Evolutionary conservation across 2,888 invertebrate species (phyloP).

Genomic region (Metopia argyrocephala): DNA sequence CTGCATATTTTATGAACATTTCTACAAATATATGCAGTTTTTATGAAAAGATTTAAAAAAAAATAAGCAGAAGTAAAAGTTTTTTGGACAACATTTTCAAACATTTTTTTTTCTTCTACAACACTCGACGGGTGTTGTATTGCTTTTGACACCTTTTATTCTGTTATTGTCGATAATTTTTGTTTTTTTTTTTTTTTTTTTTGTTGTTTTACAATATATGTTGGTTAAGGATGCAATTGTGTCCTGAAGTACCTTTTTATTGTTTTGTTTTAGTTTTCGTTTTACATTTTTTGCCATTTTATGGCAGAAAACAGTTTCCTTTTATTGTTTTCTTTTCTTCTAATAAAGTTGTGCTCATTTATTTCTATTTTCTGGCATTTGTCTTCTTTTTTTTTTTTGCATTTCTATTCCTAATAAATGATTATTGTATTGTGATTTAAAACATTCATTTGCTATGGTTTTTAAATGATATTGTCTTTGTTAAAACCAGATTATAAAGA

Average conservation of each 20-base stretch:
- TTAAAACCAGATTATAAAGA: slow-evolving; percentile 26
- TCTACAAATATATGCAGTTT: slow-evolving; percentile 50
- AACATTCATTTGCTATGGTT: slow-evolving; percentile 54
- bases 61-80: background rate
- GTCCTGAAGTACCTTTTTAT: slow-evolving; percentile 55
- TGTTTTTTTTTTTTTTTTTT: background rate
- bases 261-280: slow-evolving; percentile 21
- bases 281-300: slow-evolving; percentile 12
- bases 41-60: slow-evolving; percentile 38
- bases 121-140: slow-evolving; percentile 67
- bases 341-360: slow-evolving; percentile 49
- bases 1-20: slow-evolving; percentile 37
- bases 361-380: slow-evolving; percentile 45
- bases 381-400: background rate
- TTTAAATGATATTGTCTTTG: slow-evolving; percentile 39
- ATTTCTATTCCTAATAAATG: no score
- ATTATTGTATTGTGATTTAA: slow-evolving; percentile 21
- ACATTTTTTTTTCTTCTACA: no score
- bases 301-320: no score
- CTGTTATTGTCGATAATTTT: background rate
- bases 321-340: slow-evolving; percentile 26
- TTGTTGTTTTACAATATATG: background rate
- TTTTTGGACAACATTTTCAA: background rate
- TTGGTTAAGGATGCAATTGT: slow-evolving; percentile 70
- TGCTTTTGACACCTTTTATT: slow-evolving; percentile 76